Conservation (phyloP, 2,113 vertebrate species). For the Speoplatyrhinus poulsoni region DNA sequence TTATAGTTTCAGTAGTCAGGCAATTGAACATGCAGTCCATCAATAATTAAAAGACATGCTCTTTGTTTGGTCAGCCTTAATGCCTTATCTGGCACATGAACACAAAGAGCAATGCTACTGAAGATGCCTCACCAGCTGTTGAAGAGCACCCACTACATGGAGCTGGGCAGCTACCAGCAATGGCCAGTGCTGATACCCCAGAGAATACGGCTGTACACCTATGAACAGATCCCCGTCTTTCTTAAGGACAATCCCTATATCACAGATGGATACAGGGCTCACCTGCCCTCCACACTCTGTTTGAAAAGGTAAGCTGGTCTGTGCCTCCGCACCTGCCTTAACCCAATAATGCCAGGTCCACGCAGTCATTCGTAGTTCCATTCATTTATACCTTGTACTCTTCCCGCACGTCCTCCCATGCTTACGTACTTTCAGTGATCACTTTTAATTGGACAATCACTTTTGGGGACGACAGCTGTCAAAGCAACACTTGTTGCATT, state of each 20-base stretch:
- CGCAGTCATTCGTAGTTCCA: too few relatives aligned
- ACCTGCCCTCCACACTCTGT: constrained; percentile 91
- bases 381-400: too few relatives aligned
- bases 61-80: constrained; percentile 25
- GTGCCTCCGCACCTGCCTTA: too few relatives aligned
- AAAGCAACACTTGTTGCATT: too few relatives aligned
- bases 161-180: constrained; percentile 92
- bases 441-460: too few relatives aligned
- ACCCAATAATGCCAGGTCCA: too few relatives aligned
- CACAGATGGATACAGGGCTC: constrained; percentile 96
- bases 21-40: not conserved
- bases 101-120: constrained; percentile 54
- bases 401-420: too few relatives aligned
- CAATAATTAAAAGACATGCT: not conserved
- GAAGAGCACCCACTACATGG: constrained; percentile 90
- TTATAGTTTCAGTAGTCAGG: not conserved
- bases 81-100: constrained; percentile 2
- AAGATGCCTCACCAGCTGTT: constrained; percentile 90
- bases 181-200: constrained; percentile 93
- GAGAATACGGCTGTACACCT: constrained; percentile 93
- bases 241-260: constrained; percentile 97
- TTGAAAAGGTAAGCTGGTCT: constrained; percentile 84
- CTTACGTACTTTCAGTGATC: too few relatives aligned
- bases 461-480: too few relatives aligned
- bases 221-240: constrained; percentile 93